Conservation (phyloP, 2,888 invertebrate genomes). For the Agrochola macilenta region DNA sequence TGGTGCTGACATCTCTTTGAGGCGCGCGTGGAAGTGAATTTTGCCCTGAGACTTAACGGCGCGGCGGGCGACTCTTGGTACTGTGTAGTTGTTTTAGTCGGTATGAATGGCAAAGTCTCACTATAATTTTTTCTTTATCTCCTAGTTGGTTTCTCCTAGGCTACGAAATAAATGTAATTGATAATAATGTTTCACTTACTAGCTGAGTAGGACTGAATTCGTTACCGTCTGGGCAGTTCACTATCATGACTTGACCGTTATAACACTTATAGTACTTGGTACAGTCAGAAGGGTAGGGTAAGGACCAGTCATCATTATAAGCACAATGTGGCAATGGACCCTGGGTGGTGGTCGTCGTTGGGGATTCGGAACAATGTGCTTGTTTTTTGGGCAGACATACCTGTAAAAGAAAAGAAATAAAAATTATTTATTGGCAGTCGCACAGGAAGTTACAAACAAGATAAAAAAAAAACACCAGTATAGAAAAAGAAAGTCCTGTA, state of each 20-base stretch:
- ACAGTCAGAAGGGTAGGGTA: slow-evolving; percentile 1
- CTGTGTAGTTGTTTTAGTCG: not conserved
- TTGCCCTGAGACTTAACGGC: too few relatives aligned
- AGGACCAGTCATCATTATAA: not conserved
- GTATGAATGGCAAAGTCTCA: not conserved
- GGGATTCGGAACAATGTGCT: not conserved
- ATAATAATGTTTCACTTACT: slow-evolving; percentile 4
- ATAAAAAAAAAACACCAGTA: not conserved
- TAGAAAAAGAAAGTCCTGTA: not conserved
- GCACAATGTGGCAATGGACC: not conserved
- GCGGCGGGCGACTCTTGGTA: too few relatives aligned
- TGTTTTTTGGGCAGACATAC: not conserved
- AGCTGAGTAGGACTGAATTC: slow-evolving; percentile 22
- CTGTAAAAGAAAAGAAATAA: slow-evolving; percentile 4
- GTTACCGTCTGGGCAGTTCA: not conserved
- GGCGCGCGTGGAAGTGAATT: too few relatives aligned
- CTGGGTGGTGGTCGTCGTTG: not conserved
- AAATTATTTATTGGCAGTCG: not conserved
- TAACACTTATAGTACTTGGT: slow-evolving; percentile 13
- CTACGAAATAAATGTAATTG: too few relatives aligned
- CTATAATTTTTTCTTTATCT: not conserved
- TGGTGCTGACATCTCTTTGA: too few relatives aligned
- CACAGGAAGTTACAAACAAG: not conserved
- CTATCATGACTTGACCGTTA: not conserved
- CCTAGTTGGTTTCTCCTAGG: not conserved